A percentile compares a stretch with the other conserved stretches of the same genome.
Evolutionary conservation across 2,113 vertebrate species (phyloP).

Genomic region (Chaetorhynchus papuensis): DNA sequence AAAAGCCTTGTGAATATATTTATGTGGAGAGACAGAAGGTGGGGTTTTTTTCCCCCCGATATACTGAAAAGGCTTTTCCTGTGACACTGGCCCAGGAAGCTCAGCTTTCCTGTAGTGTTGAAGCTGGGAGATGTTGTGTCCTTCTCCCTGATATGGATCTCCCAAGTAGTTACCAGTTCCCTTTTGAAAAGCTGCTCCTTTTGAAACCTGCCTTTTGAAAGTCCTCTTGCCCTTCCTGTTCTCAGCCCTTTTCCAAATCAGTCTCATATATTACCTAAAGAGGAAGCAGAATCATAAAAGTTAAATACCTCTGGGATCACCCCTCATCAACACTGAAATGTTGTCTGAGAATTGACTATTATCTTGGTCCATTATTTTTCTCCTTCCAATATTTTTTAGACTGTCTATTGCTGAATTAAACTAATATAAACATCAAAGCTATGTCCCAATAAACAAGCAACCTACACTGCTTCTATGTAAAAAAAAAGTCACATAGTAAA

Average conservation of each 20-base stretch:
- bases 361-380: neutral
- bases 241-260: neutral
- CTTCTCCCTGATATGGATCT: neutral
- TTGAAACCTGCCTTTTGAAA: neutral
- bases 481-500: neutral
- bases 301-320: neutral
- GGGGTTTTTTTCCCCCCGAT: rapidly evolving
- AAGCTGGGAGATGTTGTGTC: neutral
- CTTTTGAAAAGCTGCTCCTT: neutral
- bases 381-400: neutral
- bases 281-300: neutral
- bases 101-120: neutral
- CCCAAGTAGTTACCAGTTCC: neutral
- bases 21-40: neutral
- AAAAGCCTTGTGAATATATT: neutral
- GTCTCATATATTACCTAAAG: neutral
- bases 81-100: neutral
- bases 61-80: neutral
- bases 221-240: neutral
- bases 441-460: neutral
- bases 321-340: neutral
- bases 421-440: neutral
- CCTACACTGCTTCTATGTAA: neutral
- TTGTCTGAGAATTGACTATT: neutral
- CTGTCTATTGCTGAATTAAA: neutral